Evolutionary conservation across 2,888 invertebrate genomes (phyloP).

Genomic region (Spatulosminthurus flaviceps): DNA sequence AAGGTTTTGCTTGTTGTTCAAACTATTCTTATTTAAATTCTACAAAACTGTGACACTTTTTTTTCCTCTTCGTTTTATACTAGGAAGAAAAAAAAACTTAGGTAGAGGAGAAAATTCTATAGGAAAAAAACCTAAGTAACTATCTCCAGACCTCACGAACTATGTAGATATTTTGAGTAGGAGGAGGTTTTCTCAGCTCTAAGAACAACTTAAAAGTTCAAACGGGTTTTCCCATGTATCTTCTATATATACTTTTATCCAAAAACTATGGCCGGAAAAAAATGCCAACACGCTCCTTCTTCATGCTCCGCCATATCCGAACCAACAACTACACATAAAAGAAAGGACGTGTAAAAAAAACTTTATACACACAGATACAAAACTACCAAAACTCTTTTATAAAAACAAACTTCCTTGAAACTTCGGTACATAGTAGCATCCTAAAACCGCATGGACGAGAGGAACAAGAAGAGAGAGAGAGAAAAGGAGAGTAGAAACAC

Average conservation of each 20-base stretch:
- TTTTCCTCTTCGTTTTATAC: too few relatives aligned
- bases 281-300: slow-evolving; percentile 1
- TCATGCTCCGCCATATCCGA: too few relatives aligned
- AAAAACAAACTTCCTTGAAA: background rate
- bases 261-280: background rate
- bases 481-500: slow-evolving; percentile 30
- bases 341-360: slow-evolving; percentile 13
- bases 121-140: too few relatives aligned
- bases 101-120: background rate
- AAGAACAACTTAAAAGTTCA: slow-evolving; percentile 5
- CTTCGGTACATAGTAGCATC: background rate
- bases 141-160: too few relatives aligned
- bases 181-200: too few relatives aligned
- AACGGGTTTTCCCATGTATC: slow-evolving; percentile 1
- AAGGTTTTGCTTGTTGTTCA: background rate
- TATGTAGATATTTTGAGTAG: too few relatives aligned
- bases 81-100: too few relatives aligned
- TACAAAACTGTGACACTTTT: background rate
- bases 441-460: slow-evolving; percentile 10
- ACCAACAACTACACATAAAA: too few relatives aligned
- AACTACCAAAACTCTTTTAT: background rate
- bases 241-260: slow-evolving; percentile 4
- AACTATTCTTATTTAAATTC: slow-evolving; percentile 13
- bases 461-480: slow-evolving; percentile 28
- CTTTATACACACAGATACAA: slow-evolving; percentile 3